Evolutionary conservation across 1,140 invertebrate genomes (phyloP).

Genomic region (Caerostris extrusa): DNA sequence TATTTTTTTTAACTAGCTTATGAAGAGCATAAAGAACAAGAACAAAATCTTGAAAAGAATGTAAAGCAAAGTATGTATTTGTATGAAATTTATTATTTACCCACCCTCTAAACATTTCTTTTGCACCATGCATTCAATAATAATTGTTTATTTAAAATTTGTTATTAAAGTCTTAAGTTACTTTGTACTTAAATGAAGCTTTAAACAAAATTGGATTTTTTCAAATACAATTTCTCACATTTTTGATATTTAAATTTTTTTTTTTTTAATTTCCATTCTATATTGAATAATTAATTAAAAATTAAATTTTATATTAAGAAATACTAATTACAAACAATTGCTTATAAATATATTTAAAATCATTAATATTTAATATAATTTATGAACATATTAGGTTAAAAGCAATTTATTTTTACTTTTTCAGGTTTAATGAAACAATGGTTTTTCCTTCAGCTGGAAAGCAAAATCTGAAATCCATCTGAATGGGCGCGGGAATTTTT

Average conservation of each 20-base stretch:
- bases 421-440: conserved; percentile 89
- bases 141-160: no score
- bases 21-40: conserved; percentile 82
- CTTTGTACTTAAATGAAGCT: no score
- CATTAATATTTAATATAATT: no score
- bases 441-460: conserved; percentile 93
- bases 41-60: conserved; percentile 82
- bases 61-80: conserved; percentile 80
- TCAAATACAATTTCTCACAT: no score
- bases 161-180: no score
- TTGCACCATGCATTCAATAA: no score
- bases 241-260: no score
- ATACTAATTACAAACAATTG: background rate
- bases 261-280: no score
- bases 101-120: no score
- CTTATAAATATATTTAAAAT: background rate
- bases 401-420: conserved; percentile 66
- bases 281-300: no score
- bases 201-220: no score
- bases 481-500: conserved; percentile 92
- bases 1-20: conserved; percentile 79
- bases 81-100: background rate
- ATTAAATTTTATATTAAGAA: background rate
- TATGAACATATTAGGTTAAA: background rate
- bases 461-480: conserved; percentile 88